Base-by-base conservation (phyloP, 64 coral and sea anemone species). In the Cladopsammia gracilis region DNA sequence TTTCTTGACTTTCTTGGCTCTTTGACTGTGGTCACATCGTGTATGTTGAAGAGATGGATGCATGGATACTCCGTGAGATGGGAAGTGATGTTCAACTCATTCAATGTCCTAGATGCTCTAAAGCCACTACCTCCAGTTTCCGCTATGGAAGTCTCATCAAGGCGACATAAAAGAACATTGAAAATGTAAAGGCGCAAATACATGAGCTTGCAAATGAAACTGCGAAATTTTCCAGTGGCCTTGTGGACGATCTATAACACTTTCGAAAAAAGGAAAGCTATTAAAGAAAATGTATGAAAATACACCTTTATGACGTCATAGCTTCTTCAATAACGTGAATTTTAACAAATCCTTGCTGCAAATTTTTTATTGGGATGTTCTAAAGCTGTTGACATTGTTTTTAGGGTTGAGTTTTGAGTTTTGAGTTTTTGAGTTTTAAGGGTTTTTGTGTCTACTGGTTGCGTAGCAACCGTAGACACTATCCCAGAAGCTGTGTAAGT, bases 121-220 rank as follows among this genome's bases (percentile, higher is more conserved):
- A 15, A 12, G 11, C 88, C 12, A 90, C 79, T 0, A 69, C 75
- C 10, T 90, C 79, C 48, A 90, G 88, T 22, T 90, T 42, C 24
- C 88, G 88, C 6, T 90, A 90, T 90, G 88, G 88, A 8, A 90
- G 70, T 34, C 47, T 79, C 24, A 51, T 90, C 46, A 77, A 78
- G 66, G 53, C 52, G 48, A 69, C 48, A 19, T 20, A 71, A 51
- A 77, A 46, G 53, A 79, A 53, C 6, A 43, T 70, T 19, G 59
- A 84, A 49, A 51, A 12, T 25, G 80, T 84, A 6, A 84, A 84
- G 10, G 4, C 2, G 48, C 59, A 84, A 67, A 10, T 84, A 13
- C 44, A 14, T 0, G 4, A 67, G 61, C 60, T 84, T 48, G 46
- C 7, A 66, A 45, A 48, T 51, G 80, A 84, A 66, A 47, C 44